These are phyloP conservation scores for Ceratina australensis DNA, from an alignment of 1,140 invertebrate genomes.

Conservation along the genomic window DNA sequence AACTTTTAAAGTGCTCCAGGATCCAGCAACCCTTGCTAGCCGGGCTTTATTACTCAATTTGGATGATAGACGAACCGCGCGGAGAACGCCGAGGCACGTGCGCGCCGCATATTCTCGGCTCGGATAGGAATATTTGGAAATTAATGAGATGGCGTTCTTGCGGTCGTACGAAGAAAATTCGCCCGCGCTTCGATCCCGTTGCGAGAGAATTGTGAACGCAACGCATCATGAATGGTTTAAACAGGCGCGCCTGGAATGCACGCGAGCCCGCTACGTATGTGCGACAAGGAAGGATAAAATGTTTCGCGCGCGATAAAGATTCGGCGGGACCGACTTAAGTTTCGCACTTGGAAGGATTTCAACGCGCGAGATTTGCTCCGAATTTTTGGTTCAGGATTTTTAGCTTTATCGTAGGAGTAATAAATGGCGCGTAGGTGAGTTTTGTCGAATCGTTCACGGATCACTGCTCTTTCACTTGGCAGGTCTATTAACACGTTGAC, in stretches of 20 bases:
- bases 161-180: conserved; percentile 11
- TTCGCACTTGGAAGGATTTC: not conserved
- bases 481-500: not conserved
- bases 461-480: not conserved
- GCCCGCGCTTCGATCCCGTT: not conserved
- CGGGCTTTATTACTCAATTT: conserved; percentile 72
- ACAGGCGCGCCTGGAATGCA: not conserved
- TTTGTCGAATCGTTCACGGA: not conserved
- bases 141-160: conserved; percentile 44
- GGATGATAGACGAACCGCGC: conserved; percentile 69
- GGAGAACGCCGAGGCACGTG: conserved; percentile 15
- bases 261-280: not conserved
- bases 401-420: not conserved
- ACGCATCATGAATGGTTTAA: not conserved
- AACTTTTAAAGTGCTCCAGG: conserved; percentile 68
- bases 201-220: not conserved
- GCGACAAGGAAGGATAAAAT: not conserved
- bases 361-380: not conserved
- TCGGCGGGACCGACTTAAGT: not conserved
- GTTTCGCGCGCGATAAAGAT: not conserved
- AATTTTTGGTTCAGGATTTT: not conserved
- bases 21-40: conserved; percentile 32
- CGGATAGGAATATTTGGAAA: conserved; percentile 41
- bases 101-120: not conserved
- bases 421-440: not conserved